Evolutionary conservation across 2,888 invertebrate genomes (phyloP), one percentile per base, ranked within the genome.

Genomic region (Malthinus seriepunctatus): DNA sequence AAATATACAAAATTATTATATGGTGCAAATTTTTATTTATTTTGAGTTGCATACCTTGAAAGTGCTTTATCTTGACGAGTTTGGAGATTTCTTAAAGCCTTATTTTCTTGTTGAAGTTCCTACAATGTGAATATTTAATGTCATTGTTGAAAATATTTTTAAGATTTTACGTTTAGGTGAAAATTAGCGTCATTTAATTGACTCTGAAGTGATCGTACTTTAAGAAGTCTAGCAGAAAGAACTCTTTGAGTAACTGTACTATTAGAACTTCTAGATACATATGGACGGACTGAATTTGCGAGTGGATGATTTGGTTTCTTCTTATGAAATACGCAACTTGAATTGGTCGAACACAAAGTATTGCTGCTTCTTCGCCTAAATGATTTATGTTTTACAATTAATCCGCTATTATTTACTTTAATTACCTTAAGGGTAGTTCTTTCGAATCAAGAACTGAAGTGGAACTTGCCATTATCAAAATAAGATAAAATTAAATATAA

Each of bases 11-110:
- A 42, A 37, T 8, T 15, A 3, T 33, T 11, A 12, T 44, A 32
- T 9, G n/a, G 23, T 11, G 12, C 10, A 4, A 49, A 49, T n/a
- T 35, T n/a, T 14, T 11, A 34, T 6, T 34, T 10, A 0, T 56
- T 51, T 33, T 51, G 47, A 33, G 7, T 34, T 23, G 64, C 73
- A 72, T 80, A 86, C 81, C 88, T 88, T 66, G 86, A 86, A 49
- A 93, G 76, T 0, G 91, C 91, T 57, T 86, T 85, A 70, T 91
- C 91, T 70, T 92, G 92, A 48, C 91, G 84, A 73, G 90, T 91
- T 76, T 91, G 91, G 35, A 92, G 77, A 3, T 88, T 89, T 67
- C 88, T 87, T 32, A 93, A 75, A 35, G 89, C 82, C 66, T 87
- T 85, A 73, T 93, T 93, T 75, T 93, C 93, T 71, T 88, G 84